A percentile compares a stretch with the other conserved stretches of the same genome.
These are phyloP conservation scores for Pterocles burchelli DNA, from an alignment of 2,113 vertebrate species.

Conservation along the genomic window DNA sequence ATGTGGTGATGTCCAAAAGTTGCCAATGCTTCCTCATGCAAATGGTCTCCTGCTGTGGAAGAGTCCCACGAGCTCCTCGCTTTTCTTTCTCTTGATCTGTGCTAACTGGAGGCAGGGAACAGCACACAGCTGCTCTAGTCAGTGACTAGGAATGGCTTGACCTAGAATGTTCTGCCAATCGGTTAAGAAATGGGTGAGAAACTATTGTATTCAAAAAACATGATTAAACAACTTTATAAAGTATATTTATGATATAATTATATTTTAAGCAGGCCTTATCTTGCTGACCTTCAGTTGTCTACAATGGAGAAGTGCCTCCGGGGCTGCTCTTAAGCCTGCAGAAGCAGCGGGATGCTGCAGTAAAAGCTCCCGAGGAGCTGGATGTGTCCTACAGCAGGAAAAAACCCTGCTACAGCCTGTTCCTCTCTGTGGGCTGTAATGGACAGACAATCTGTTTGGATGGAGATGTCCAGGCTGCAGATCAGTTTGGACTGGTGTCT, in stretches of 20 bases:
- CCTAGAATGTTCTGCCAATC: not conserved
- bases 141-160: not conserved
- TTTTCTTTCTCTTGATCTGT: not conserved
- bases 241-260: not conserved
- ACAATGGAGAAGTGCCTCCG: not conserved
- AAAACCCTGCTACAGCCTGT: not conserved
- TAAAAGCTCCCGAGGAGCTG: not conserved
- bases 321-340: not conserved
- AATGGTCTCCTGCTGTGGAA: not conserved
- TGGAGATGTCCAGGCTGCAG: accelerated
- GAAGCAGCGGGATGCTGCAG: not conserved
- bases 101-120: not conserved
- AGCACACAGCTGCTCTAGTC: not conserved
- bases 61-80: not conserved
- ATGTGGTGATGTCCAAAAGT: not conserved
- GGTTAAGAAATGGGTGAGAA: not conserved
- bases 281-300: not conserved
- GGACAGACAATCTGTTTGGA: not conserved
- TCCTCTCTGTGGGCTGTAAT: not conserved
- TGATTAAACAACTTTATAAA: not conserved
- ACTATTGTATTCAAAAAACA: not conserved
- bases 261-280: not conserved
- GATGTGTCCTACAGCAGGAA: not conserved
- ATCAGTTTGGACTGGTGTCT: not conserved
- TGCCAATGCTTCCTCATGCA: not conserved